Base-by-base conservation (phyloP, 2,797 vertebrate species). In the Micromesistius poutassou region DNA sequence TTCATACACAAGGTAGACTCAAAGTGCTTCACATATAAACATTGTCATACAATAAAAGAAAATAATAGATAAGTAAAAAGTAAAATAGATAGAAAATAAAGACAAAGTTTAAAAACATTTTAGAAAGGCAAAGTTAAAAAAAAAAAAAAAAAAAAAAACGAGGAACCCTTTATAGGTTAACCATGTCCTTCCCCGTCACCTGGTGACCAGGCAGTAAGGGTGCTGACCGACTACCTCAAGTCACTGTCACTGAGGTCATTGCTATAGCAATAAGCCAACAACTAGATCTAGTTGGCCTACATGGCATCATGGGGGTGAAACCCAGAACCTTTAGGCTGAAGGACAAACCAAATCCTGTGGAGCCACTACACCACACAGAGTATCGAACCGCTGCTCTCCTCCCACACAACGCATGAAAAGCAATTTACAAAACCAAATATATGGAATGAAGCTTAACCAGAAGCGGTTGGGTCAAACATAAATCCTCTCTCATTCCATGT, bases 111-210 rank as follows among this genome's bases (percentile, higher is more conserved):
- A n/a, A n/a, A n/a, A n/a, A n/a, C n/a, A n/a, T n/a, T n/a, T n/a
- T n/a, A n/a, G n/a, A n/a, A n/a, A n/a, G n/a, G n/a, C n/a, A n/a
- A n/a, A n/a, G n/a, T n/a, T n/a, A n/a, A n/a, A n/a, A n/a, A n/a
- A n/a, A n/a, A n/a, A n/a, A n/a, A n/a, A n/a, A n/a, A n/a, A n/a
- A n/a, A n/a, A n/a, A n/a, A n/a, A n/a, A n/a, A n/a, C n/a, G n/a
- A 80, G 76, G 22, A 78, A 87, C 33, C 68, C 81, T 84, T 90
- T 72, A 28, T 30, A 84, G 79, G 38, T 1, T 2, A 83, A 87
- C 80, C 82, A 77, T 80, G 74, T 87, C 82, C 71, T 79, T 46
- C 28, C 77, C 75, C 76, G 46, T 78, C 68, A 19, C 30, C 73
- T 8, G 31, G 31, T 33, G 16, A 14, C 28, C 72, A 75, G 33